phyloP scores from a whole-genome alignment of 2,797 vertebrate genomes.

The Halcyon leucocephala region DNA sequence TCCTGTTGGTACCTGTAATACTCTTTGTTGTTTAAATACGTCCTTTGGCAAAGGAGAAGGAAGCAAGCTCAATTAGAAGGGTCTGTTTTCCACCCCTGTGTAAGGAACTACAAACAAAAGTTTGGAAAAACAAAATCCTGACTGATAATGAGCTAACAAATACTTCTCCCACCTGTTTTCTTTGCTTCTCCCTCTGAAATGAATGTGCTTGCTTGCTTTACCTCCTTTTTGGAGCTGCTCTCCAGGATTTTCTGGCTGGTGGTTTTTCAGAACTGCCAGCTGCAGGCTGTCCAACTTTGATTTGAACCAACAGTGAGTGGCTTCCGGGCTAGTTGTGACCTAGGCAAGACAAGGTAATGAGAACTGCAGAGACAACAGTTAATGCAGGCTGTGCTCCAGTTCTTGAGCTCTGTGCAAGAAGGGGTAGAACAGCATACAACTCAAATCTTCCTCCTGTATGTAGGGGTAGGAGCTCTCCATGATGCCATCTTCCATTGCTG shows the following conservation, averaged over 20 bases:
- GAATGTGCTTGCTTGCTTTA: neutral
- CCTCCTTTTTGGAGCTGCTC: neutral
- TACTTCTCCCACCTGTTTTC: neutral
- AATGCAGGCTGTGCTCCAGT: fast-evolving
- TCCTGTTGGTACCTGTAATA: neutral
- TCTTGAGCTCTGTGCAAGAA: neutral
- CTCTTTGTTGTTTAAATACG: neutral
- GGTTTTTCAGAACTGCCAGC: slow-evolving; percentile 51
- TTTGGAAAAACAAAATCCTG: neutral
- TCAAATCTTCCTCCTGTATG: neutral
- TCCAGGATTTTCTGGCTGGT: slow-evolving; percentile 21
- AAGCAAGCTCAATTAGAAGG: neutral
- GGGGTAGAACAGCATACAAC: neutral
- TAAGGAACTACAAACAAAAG: neutral
- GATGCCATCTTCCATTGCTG: neutral
- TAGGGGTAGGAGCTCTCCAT: neutral
- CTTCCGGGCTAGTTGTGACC: slow-evolving; percentile 76
- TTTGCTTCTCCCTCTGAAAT: neutral
- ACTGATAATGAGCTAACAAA: neutral
- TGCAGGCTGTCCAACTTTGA: slow-evolving; percentile 72
- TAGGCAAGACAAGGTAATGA: neutral
- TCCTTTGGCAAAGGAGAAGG: neutral
- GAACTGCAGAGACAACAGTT: neutral
- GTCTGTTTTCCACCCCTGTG: neutral
- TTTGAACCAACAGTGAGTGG: slow-evolving; percentile 74